Percentiles rank a stretch among this genome's conserved stretches.
These are phyloP conservation scores for Chrysaora quinquecirrha DNA, from an alignment of 30 jellyfish, hydroid and myxozoan genomes.

Conservation along the genomic window DNA sequence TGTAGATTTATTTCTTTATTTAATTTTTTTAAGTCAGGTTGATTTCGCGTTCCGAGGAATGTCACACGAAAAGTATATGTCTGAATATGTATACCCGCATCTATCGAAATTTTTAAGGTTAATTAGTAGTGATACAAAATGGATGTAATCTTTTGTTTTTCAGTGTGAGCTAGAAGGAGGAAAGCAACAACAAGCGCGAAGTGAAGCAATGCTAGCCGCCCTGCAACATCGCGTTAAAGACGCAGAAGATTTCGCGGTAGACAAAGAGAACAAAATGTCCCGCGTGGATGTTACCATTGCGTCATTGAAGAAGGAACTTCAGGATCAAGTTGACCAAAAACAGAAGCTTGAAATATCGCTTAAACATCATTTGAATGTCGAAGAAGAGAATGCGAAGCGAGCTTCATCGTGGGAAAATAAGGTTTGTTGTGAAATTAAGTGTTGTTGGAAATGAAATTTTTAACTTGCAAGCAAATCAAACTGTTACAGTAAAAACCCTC, in stretches of 20 bases:
- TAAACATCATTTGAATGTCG: slow-evolving; percentile 68
- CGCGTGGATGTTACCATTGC: slow-evolving; percentile 58
- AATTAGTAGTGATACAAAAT: too few species aligned
- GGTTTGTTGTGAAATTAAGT: too few species aligned
- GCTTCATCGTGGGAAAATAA: slow-evolving; percentile 69
- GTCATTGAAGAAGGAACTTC: slow-evolving; percentile 71
- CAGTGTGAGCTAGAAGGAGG: slow-evolving; percentile 76
- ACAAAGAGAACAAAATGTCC: slow-evolving; percentile 63
- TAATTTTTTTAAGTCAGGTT: too few species aligned
- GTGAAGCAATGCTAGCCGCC: slow-evolving; percentile 64
- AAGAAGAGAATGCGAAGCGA: slow-evolving; percentile 66
- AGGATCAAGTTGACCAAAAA: slow-evolving; percentile 49
- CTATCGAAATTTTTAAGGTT: too few species aligned
- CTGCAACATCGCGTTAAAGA: slow-evolving; percentile 72
- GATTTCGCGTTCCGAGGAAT: too few species aligned
- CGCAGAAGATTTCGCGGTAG: slow-evolving; percentile 78
- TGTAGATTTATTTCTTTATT: too few species aligned
- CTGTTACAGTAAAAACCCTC: too few species aligned
- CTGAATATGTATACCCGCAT: too few species aligned
- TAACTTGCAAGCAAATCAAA: too few species aligned
- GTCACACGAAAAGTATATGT: too few species aligned
- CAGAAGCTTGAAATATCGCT: slow-evolving; percentile 72
- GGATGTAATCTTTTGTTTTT: too few species aligned
- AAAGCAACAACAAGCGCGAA: slow-evolving; percentile 72
- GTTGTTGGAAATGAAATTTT: too few species aligned